These are phyloP conservation scores for Taenioides sp. DNA, from an alignment of 2,797 vertebrate species.

Conservation along the genomic window DNA sequence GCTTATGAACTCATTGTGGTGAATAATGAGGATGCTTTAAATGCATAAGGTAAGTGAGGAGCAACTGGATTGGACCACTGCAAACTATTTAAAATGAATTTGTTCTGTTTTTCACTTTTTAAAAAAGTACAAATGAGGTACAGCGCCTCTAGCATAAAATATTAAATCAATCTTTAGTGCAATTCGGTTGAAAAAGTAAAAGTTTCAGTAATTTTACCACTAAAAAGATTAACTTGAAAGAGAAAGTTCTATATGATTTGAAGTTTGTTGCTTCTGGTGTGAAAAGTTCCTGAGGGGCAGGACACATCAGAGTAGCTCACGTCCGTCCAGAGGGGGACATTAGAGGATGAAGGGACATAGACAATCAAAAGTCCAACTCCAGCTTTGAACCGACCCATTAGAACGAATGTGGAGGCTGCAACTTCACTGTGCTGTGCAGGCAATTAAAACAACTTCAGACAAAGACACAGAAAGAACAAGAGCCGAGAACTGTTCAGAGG, in stretches of 20 bases:
- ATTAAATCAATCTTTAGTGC: too few relatives aligned
- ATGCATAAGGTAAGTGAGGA: too few relatives aligned
- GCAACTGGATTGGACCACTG: too few relatives aligned
- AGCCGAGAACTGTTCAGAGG: not conserved
- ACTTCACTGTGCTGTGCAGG: not conserved
- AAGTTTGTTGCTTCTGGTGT: not conserved
- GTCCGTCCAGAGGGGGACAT: not conserved
- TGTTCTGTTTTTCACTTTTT: too few relatives aligned
- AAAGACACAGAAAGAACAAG: not conserved
- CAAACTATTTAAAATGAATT: too few relatives aligned
- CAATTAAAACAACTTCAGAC: slow-evolving; percentile 1
- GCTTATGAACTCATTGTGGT: too few relatives aligned
- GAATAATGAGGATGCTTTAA: too few relatives aligned
- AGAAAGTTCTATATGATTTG: not conserved
- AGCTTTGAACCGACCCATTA: slow-evolving; percentile 1
- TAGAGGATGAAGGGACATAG: not conserved
- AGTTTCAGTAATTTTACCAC: too few relatives aligned
- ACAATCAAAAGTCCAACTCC: slow-evolving; percentile 2
- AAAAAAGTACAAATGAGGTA: too few relatives aligned
- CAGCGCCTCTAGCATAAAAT: too few relatives aligned
- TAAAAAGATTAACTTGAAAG: too few relatives aligned
- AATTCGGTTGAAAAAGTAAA: too few relatives aligned
- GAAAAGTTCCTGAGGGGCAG: not conserved
- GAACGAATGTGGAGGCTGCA: not conserved
- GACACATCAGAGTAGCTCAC: not conserved